These are phyloP conservation scores for Cyclopterus lumpus DNA, from an alignment of 2,797 vertebrate species.

Conservation along the genomic window DNA sequence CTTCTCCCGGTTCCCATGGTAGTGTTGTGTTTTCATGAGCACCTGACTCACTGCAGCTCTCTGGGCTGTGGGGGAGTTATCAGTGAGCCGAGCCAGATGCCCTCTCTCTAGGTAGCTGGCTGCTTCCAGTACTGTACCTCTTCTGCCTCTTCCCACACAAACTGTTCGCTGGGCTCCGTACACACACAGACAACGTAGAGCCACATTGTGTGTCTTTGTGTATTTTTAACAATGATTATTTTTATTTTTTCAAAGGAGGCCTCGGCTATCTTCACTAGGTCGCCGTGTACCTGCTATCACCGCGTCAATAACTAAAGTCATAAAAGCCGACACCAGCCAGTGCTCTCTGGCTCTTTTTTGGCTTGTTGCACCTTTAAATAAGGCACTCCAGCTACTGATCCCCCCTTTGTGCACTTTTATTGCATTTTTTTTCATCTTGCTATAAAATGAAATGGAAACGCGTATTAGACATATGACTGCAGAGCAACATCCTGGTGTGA, in stretches of 20 bases:
- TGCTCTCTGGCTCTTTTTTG: conserved; percentile 1
- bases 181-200: conserved; percentile 33
- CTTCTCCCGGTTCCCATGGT: conserved; percentile 59
- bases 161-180: conserved; percentile 45
- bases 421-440: neutral
- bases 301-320: conserved; percentile 1
- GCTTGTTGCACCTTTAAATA: conserved; percentile 14
- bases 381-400: conserved; percentile 8
- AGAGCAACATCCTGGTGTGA: neutral
- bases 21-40: conserved; percentile 69
- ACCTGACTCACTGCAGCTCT: conserved; percentile 75
- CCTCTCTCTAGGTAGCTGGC: conserved; percentile 76
- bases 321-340: neutral
- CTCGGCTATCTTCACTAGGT: conserved; percentile 26
- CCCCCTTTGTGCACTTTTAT: neutral
- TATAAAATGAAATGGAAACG: neutral
- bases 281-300: conserved; percentile 17
- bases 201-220: conserved; percentile 19
- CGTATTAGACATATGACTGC: neutral
- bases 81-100: conserved; percentile 74
- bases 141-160: conserved; percentile 69
- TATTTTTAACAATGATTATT: conserved; percentile 22
- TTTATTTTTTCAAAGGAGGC: neutral
- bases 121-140: conserved; percentile 58
- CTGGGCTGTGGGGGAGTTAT: conserved; percentile 74